Base-by-base conservation (phyloP, 2,797 vertebrate species). In the Xenentodon cancila region DNA sequence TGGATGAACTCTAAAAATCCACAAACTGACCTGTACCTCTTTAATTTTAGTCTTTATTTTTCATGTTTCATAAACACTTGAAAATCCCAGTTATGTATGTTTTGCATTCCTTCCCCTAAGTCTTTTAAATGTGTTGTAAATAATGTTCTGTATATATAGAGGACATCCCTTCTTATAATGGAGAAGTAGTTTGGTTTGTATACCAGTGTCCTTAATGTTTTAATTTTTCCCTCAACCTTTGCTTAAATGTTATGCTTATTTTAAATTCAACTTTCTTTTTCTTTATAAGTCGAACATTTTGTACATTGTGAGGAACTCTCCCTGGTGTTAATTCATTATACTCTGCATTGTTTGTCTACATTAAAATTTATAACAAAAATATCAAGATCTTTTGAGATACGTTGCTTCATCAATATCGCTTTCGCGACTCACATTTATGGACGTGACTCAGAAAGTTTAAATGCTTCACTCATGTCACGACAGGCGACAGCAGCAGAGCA, bases 281-380 rank as follows among this genome's bases (percentile, higher is more conserved):
- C 34, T 47, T 55, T 68, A 3, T 5, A 18, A 22, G 20, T 46
- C 1, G 53, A 9, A 51, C 30, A 54, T 61, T 66, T 68, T 80
- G 34, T 32, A 58, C 66, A 55, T 20, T 30, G 53, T 0, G 7
- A 59, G n/a, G 32, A 68, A 48, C 47, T 57, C 12, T 61, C 32
- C 66, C 30, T 45, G 19, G 6, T 70, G 32, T 73, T 70, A 15
- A 46, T 52, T 46, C 21, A n/a, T 75, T 68, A 78, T 21, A 60
- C 57, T 79, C 53, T 19, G 19, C 77, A 59, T 65, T 77, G 67
- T 84, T 87, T 85, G 67, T 81, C 71, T 61, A 73, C 51, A 90
- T 80, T 84, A 90, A 89, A 90, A 53, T 87, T 87, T 82, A 45
- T 81, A 85, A 25, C 55, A 83, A 85, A 83, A 85, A 80, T 57